phyloP scores from a whole-genome alignment of 2,888 invertebrate genomes.

The Chaetoderma sp. region DNA sequence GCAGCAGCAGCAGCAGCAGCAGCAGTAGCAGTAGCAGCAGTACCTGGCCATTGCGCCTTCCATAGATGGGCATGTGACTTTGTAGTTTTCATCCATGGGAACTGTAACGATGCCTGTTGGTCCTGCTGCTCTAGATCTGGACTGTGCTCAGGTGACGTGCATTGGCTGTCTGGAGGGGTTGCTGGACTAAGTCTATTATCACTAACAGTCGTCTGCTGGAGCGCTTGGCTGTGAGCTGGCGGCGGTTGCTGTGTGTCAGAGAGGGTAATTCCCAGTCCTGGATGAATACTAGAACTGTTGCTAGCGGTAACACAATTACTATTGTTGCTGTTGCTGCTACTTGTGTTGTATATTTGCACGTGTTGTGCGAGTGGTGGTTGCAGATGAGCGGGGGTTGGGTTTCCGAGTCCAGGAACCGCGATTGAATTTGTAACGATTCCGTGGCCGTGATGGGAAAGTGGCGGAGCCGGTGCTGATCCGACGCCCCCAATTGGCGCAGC shows the following conservation, averaged over 20 bases:
- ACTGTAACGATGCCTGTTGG: conserved; percentile 51
- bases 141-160: no score
- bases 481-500: no score
- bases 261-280: no score
- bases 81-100: conserved; percentile 68
- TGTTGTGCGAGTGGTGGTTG: conserved; percentile 40
- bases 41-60: conserved; percentile 68
- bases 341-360: conserved; percentile 25
- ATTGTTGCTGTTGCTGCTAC: conserved; percentile 30
- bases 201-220: background rate
- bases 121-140: conserved; percentile 31
- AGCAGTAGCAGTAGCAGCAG: background rate
- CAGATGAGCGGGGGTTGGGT: conserved; percentile 52
- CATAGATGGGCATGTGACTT: conserved; percentile 68
- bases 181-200: background rate
- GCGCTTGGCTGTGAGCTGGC: conserved; percentile 16
- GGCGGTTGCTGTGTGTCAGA: conserved; percentile 7
- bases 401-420: background rate
- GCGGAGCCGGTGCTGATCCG: background rate
- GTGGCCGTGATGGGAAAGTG: background rate
- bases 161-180: no score
- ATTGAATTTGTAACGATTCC: background rate
- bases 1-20: no score
- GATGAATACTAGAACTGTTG: background rate
- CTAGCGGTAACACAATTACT: conserved; percentile 9